Evolutionary conservation across 2,888 invertebrate species (phyloP), one percentile per base, ranked within the genome.

Genomic region (Shargacucullia verbasci): DNA sequence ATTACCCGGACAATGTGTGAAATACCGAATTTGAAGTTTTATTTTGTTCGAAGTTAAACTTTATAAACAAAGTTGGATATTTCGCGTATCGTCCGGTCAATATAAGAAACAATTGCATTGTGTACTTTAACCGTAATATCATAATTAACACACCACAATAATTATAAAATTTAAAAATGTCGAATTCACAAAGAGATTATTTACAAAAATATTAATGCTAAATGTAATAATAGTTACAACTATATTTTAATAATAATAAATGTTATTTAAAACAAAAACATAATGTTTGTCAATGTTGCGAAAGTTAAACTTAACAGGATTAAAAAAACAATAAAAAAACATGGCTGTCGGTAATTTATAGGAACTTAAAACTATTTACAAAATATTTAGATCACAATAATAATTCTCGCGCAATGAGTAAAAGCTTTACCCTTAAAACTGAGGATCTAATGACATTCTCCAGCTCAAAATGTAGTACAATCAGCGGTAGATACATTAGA

Each of bases 341-440:
- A 82, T 82, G 82, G 83, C 80, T 59, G 66, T 35, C 60, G 41
- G 40, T 38, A 61, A 58, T 52, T 54, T 50, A 62, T 81, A 82
- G 81, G 83, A 82, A 82, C 82, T 74, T 70, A 80, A 65, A 61
- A 67, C 45, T 79, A 73, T 76, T 33, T 76, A 76, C 70, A 64
- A 55, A 64, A 59, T 39, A 48, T n/a, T n/a, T n/a, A 65, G 13
- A 45, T 59, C 56, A 63, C 45, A 45, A 29, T 46, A 25, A 33
- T 14, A 15, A 49, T 15, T 50, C 27, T 34, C 34, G 15, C 49
- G 27, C 14, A 7, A 14, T 20, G 20, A 43, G 31, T 37, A 43
- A 34, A 12, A 8, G 1, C 9, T 25, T 25, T 34, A 37, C 10
- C 3, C 3, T 15, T 8, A 38, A 38, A 38, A n/a, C 14, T 13